Conservation (phyloP, 2,888 invertebrate species). For the Empis stercorea region DNA sequence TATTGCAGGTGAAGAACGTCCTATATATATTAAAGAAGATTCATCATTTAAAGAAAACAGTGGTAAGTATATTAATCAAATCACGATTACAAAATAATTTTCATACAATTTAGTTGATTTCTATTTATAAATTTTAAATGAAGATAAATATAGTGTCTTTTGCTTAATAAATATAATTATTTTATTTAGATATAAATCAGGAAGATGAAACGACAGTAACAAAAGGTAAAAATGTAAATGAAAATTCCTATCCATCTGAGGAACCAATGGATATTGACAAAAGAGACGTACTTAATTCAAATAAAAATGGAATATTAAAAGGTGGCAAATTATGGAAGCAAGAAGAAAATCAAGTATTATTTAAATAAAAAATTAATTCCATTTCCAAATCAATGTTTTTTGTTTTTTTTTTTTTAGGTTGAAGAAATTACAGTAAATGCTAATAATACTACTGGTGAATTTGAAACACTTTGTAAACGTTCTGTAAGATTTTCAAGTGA, state of each 20-base stretch:
- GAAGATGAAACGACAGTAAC: too few relatives aligned
- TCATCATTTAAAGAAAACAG: conserved; percentile 11
- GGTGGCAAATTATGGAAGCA: conserved; percentile 66
- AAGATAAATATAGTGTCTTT: too few relatives aligned
- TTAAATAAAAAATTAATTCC: too few relatives aligned
- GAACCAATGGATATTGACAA: neutral
- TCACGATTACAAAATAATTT: too few relatives aligned
- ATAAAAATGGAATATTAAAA: conserved; percentile 59
- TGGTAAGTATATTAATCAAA: too few relatives aligned
- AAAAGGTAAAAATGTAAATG: too few relatives aligned
- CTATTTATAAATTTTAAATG: too few relatives aligned
- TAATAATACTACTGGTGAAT: conserved; percentile 31
- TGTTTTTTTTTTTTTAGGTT: conserved; percentile 10
- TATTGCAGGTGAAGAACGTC: conserved; percentile 49
- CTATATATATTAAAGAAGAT: conserved; percentile 34
- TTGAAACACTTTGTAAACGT: conserved; percentile 43
- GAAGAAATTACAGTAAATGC: neutral
- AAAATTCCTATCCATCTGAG: neutral
- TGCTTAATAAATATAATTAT: too few relatives aligned
- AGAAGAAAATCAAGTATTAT: conserved; percentile 46
- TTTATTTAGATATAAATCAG: too few relatives aligned
- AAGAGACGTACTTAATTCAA: neutral
- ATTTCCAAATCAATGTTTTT: too few relatives aligned
- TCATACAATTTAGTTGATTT: too few relatives aligned
- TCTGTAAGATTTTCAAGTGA: conserved; percentile 55